Base-by-base conservation (phyloP, 2,113 vertebrate genomes). In the Alces alces region DNA sequence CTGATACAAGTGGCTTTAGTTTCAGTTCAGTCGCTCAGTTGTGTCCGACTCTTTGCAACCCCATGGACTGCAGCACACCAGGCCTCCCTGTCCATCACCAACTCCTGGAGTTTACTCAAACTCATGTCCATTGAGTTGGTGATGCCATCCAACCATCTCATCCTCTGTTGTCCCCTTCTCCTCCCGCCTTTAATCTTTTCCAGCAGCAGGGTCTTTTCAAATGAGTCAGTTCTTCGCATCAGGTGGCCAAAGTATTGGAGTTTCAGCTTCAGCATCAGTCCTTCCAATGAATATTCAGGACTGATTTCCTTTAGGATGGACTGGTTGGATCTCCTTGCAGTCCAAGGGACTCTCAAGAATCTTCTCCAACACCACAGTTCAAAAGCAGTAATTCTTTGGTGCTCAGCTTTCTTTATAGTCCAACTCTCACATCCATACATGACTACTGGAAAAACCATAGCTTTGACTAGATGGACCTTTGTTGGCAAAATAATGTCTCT, bases 11-110 rank as follows among this genome's bases (percentile, higher is more conserved):
- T 30, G 27, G 36, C 5, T 70, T 70, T 36, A 70, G n/a, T 36
- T 70, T 36, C n/a, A 70, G 66, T 70, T 70, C 66, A 36, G 66
- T 36, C 0, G 0, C 19, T 70, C 66, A 36, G n/a, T 70, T 10
- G 0, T 70, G 64, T 70, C n/a, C 0, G 0, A 70, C 64, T 70
- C n/a, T 36, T 66, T 70, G 64, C 17, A 70, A 36, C 9, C 2
- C 64, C 64, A 36, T 21, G 17, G 64, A 70, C n/a, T 0, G 0
- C 11, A 17, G n/a, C n/a, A 70, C 64, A 36, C 9, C n/a, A 70
- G 17, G 17, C 64, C 19, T 70, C 17, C n/a, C n/a, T 21, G 64
- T 70, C 64, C 17, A 36, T 70, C 66, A 70, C 66, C 66, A 70
- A 23, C n/a, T 36, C 66, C n/a, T 36, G 66, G n/a, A 36, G 5